These are phyloP conservation scores for Drosophila orosa DNA, from an alignment of 1,140 invertebrate species.

Conservation along the genomic window DNA sequence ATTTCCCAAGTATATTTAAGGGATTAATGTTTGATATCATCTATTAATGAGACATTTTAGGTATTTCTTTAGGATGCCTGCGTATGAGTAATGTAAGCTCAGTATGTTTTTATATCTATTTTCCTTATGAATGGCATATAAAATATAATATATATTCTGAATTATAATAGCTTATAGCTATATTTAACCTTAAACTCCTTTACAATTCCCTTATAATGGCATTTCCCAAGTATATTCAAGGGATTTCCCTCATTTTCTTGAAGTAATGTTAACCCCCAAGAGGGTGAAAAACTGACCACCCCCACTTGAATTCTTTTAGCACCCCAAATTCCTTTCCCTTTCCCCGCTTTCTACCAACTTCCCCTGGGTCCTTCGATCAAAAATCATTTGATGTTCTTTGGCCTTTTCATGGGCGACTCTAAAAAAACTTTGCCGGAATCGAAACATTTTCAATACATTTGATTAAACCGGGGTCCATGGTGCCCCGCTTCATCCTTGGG, in stretches of 20 bases:
- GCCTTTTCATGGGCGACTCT: conserved; percentile 33
- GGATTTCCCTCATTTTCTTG: too few relatives aligned
- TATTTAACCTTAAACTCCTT: not conserved
- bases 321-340: not conserved
- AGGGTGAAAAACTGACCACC: conserved; percentile 3
- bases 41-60: too few relatives aligned
- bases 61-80: too few relatives aligned
- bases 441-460: conserved; percentile 58
- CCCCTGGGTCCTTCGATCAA: conserved; percentile 18
- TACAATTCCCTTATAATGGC: not conserved
- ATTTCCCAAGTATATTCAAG: not conserved
- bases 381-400: conserved; percentile 55
- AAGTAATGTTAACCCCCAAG: not conserved
- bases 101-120: too few relatives aligned
- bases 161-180: too few relatives aligned
- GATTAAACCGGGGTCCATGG: conserved; percentile 51
- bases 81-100: too few relatives aligned
- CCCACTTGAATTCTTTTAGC: not conserved
- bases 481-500: not conserved
- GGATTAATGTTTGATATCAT: too few relatives aligned
- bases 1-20: not conserved
- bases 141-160: too few relatives aligned
- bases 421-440: conserved; percentile 45
- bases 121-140: too few relatives aligned
- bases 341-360: not conserved